Base-by-base conservation (phyloP, 2,113 vertebrate species). In the Aptenodytes forsteri region DNA sequence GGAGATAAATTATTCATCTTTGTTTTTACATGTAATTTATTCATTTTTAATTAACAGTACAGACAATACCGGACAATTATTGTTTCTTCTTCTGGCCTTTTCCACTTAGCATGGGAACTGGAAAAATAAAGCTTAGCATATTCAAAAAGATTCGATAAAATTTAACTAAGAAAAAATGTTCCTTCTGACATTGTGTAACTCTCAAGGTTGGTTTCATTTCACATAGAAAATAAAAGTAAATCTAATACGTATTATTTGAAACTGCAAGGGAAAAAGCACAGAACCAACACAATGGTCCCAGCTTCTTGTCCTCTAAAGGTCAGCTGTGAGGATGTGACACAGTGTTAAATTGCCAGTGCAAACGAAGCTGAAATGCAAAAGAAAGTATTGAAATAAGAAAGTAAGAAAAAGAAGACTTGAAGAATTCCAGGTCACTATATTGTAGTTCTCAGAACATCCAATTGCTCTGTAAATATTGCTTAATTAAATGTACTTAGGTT, bases 391-490 rank as follows among this genome's bases (percentile, higher is more conserved):
- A 62, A 79, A 71, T 30, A 64, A 38, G 34, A 36, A 89, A 52
- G 46, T 56, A 86, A 79, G 29, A 38, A 69, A 79, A 89, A 7
- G 16, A 52, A 22, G 4, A n/a, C 23, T 73, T 87, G 36, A 87
- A 69, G 42, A 89, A 83, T 80, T 94, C 77, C 46, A 66, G 26
- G 40, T 84, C 61, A 17, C 49, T 49, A 3, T 22, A 49, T 11
- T 69, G 56, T 56, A 79, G 40, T 79, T 85, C 69, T 69, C 49
- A 50, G 89, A 88, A 76, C 50, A 80, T 83, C 50, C 67, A 62
- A 25, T 66, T 73, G 66, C 78, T 95, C 62, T 95, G 75, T 95
- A 90, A 97, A 86, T 83, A 80, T 40, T 83, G 38, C 64, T 93
- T 93, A 88, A 96, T 96, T 93, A 81, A 91, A 83, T 62, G 62